phyloP scores from a whole-genome alignment of 2,113 vertebrate species.

The Emydocephalus ijimae region DNA sequence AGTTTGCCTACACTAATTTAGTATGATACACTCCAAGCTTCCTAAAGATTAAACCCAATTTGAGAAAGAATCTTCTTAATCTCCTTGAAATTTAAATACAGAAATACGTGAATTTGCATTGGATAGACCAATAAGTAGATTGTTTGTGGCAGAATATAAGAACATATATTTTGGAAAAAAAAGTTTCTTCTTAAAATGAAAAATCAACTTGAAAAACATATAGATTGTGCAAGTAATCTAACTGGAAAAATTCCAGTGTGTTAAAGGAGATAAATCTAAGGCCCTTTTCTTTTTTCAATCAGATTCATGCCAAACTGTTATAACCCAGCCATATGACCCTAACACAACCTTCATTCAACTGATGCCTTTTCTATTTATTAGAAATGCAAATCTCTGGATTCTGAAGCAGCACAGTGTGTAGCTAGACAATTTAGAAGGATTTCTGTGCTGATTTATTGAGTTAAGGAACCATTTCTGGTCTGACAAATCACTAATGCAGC shows the following conservation, averaged over 20 bases:
- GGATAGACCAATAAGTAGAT: neutral
- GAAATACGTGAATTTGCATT: neutral
- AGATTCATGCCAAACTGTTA: neutral
- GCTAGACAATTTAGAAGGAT: neutral
- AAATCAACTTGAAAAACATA: neutral
- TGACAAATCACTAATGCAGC: neutral
- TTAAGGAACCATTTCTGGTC: too few relatives aligned
- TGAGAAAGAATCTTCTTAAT: neutral
- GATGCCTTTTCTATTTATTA: neutral
- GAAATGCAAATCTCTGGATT: neutral
- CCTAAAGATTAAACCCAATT: neutral
- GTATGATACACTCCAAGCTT: neutral
- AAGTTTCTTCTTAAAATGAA: neutral
- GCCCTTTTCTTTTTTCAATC: neutral
- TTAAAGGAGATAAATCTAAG: neutral
- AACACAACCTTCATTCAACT: neutral
- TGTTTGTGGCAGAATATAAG: neutral
- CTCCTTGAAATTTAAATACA: neutral
- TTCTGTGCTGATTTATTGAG: neutral
- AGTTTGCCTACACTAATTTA: neutral
- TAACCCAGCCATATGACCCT: neutral
- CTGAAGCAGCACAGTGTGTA: neutral
- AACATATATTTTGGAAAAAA: neutral
- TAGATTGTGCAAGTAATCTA: neutral
- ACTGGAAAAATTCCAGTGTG: neutral